Evolutionary conservation across 1,140 invertebrate genomes (phyloP).

Genomic region (fruit fly (Drosophila melanogaster)): Release_6_plus_ISO1_MT NT_033779.5:17303001-17303500

Average conservation of each 20-base stretch:
- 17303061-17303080: conserved; percentile 35
- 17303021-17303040: conserved; percentile 74
- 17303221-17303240: not conserved
- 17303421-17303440: conserved; percentile 23
- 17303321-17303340: too few relatives aligned
- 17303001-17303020: conserved; percentile 82
- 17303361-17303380: conserved; percentile 3
- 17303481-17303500: conserved; percentile 41
- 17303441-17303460: conserved; percentile 74
- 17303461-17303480: conserved; percentile 44
- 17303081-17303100: conserved; percentile 2
- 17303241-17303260: not conserved
- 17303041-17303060: conserved; percentile 63
- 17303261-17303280: too few relatives aligned
- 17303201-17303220: not conserved
- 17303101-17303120: not conserved
- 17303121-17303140: conserved; percentile 4
- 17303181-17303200: too few relatives aligned
- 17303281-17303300: too few relatives aligned
- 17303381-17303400: conserved; percentile 28
- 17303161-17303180: not conserved
- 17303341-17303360: not conserved
- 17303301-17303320: not conserved
- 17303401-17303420: conserved; percentile 51
- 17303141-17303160: not conserved